These are phyloP conservation scores for Cyphomyrus discorhynchus DNA, from an alignment of 2,113 vertebrate species.

Conservation along the genomic window DNA sequence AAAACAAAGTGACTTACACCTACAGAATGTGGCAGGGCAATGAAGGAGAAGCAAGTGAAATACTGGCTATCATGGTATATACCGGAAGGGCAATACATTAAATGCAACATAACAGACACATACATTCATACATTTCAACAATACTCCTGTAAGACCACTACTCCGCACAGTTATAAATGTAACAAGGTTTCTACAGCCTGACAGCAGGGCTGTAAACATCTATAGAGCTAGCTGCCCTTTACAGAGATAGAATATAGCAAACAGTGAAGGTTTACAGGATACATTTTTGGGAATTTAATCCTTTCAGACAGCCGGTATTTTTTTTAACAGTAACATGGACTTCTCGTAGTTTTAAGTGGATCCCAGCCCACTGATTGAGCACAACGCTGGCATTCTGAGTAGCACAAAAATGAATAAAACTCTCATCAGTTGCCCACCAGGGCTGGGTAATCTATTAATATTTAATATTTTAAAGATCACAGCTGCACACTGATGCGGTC, in stretches of 20 bases:
- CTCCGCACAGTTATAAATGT: neutral
- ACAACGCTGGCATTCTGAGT: neutral
- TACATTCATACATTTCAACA: neutral
- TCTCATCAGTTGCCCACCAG: neutral
- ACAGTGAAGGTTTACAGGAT: neutral
- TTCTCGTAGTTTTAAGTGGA: neutral
- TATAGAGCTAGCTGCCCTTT: neutral
- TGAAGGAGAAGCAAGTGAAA: neutral
- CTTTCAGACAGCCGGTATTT: neutral
- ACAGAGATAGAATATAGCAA: neutral
- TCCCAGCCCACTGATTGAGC: neutral
- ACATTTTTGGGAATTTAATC: neutral
- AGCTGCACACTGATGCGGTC: neutral
- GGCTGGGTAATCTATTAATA: slow-evolving; percentile 10
- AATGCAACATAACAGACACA: neutral
- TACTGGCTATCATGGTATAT: neutral
- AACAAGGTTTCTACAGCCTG: neutral
- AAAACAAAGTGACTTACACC: neutral
- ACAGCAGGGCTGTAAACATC: neutral
- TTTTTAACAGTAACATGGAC: neutral
- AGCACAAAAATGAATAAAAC: neutral
- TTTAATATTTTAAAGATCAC: slow-evolving; percentile 10
- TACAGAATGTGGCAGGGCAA: neutral
- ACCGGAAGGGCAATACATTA: neutral
- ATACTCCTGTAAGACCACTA: neutral